A percentile compares a stretch with the other conserved stretches of the same genome.
Conservation (phyloP, 37 sponge, comb jelly and placozoan genomes). For the Tethya wilhelma region DNA sequence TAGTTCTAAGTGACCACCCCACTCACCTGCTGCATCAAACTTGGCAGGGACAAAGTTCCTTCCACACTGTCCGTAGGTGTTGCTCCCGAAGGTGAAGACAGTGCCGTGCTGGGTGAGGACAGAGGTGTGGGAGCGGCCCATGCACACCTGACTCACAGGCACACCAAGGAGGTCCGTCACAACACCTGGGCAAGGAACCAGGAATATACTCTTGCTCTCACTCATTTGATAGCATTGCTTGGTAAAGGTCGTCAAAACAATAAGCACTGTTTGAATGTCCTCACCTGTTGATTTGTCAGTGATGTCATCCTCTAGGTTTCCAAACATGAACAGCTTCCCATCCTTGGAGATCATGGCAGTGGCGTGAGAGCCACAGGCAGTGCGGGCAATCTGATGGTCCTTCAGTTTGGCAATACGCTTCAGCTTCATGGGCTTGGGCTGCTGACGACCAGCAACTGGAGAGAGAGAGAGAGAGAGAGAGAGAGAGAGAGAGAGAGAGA, state of each 20-base stretch:
- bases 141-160: conserved; percentile 74
- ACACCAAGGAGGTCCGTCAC: conserved; percentile 78
- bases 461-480: background rate
- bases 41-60: conserved; percentile 70
- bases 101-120: conserved; percentile 77
- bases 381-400: conserved; percentile 57
- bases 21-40: conserved; percentile 34
- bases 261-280: background rate
- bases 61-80: conserved; percentile 96
- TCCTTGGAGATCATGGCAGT: conserved; percentile 73
- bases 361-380: conserved; percentile 55
- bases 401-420: conserved; percentile 65
- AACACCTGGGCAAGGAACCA: conserved; percentile 70
- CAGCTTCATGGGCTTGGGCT: conserved; percentile 45
- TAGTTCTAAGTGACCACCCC: no score
- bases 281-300: conserved; percentile 65
- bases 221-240: no score
- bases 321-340: conserved; percentile 92
- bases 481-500: background rate
- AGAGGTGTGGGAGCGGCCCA: conserved; percentile 85
- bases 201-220: no score
- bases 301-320: conserved; percentile 65
- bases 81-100: conserved; percentile 88
- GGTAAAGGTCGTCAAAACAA: background rate
- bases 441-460: conserved; percentile 26